phyloP scores from a whole-genome alignment of 2,888 invertebrate species.

The Tiphia femorata region DNA sequence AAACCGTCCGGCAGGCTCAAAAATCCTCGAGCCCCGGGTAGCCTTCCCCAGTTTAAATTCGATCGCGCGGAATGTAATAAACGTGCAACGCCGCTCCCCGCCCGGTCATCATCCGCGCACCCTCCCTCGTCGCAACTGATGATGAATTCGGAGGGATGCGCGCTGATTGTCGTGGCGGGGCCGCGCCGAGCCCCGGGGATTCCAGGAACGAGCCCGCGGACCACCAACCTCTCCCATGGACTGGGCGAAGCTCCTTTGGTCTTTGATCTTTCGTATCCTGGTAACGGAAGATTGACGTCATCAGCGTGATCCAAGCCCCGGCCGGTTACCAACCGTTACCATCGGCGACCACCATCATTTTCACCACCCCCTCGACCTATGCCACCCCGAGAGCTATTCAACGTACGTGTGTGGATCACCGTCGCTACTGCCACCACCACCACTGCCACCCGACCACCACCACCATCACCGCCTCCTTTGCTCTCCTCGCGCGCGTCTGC shows the following conservation, averaged over 20 bases:
- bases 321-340: constrained; percentile 44
- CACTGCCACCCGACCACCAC: constrained; percentile 2
- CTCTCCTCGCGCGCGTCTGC: constrained; percentile 12
- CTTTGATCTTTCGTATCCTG: constrained; percentile 46
- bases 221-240: too few relatives aligned
- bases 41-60: too few relatives aligned
- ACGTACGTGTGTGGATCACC: constrained; percentile 18
- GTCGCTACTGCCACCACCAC: constrained; percentile 17
- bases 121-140: too few relatives aligned
- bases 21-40: too few relatives aligned
- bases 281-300: constrained; percentile 47
- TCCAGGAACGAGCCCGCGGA: too few relatives aligned
- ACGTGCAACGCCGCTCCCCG: too few relatives aligned
- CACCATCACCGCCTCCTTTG: background rate
- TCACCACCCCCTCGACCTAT: constrained; percentile 7
- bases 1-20: too few relatives aligned
- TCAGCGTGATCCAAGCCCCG: constrained; percentile 36
- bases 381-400: constrained; percentile 30
- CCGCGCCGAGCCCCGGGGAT: background rate
- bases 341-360: constrained; percentile 28
- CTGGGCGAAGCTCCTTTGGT: constrained; percentile 30
- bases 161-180: constrained; percentile 21
- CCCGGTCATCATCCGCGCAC: background rate
- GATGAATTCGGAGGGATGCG: background rate
- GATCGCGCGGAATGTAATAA: too few relatives aligned